Percentiles rank a stretch among this genome's conserved stretches.
These are phyloP conservation scores for Eupsilia transversa DNA, from an alignment of 2,888 invertebrate genomes.

Conservation along the genomic window DNA sequence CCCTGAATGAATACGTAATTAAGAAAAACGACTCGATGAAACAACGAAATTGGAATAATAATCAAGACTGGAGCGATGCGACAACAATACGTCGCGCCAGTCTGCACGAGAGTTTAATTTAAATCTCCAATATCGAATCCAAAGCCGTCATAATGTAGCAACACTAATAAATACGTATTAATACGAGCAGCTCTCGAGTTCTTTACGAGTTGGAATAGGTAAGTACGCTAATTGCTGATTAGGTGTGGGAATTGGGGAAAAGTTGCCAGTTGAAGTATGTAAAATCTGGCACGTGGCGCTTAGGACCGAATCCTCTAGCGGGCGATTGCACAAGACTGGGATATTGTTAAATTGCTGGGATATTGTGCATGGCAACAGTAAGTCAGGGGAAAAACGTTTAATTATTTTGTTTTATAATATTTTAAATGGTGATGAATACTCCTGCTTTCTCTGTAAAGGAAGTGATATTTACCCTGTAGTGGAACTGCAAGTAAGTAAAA, in stretches of 20 bases:
- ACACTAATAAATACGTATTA: slow-evolving; percentile 70
- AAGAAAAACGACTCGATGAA: slow-evolving; percentile 4
- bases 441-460: not conserved
- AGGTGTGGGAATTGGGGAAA: slow-evolving; percentile 68
- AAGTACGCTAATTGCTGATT: slow-evolving; percentile 72
- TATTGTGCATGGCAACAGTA: slow-evolving; percentile 46
- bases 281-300: slow-evolving; percentile 59
- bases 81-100: no score
- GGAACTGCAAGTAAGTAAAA: no score
- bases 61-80: no score
- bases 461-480: not conserved
- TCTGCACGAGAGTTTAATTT: no score
- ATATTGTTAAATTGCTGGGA: slow-evolving; percentile 51
- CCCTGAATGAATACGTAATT: not conserved
- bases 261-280: slow-evolving; percentile 64
- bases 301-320: slow-evolving; percentile 49
- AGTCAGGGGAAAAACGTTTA: not conserved
- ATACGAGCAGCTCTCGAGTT: slow-evolving; percentile 64
- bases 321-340: slow-evolving; percentile 44
- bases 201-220: slow-evolving; percentile 66
- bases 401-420: not conserved
- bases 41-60: slow-evolving; percentile 1
- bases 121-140: slow-evolving; percentile 32
- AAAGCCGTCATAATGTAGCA: slow-evolving; percentile 49
- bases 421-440: not conserved